Evolutionary conservation across 1,140 invertebrate species (phyloP).

Genomic region (Anoplolepis gracilipes): DNA sequence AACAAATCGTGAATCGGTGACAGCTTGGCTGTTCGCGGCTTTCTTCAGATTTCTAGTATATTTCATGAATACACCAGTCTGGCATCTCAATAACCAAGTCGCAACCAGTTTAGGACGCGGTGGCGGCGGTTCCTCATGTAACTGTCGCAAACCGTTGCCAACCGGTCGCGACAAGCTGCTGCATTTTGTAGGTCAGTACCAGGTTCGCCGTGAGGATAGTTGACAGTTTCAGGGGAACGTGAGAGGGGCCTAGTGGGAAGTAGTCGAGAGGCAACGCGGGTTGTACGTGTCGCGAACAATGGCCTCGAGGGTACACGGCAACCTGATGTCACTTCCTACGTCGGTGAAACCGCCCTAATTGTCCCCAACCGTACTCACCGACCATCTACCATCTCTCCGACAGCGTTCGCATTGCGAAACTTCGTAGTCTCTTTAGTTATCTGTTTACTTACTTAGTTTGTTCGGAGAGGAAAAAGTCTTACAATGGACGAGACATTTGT

Average conservation of each 20-base stretch:
- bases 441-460: constrained; percentile 48
- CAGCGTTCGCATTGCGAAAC: constrained; percentile 44
- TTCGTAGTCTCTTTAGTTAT: constrained; percentile 54
- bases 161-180: constrained; percentile 74
- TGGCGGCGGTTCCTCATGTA: constrained; percentile 67
- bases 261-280: constrained; percentile 73
- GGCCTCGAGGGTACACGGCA: constrained; percentile 76
- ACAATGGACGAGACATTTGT: neutral
- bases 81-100: constrained; percentile 71
- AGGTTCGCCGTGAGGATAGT: constrained; percentile 63
- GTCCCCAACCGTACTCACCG: constrained; percentile 73
- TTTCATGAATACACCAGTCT: constrained; percentile 24
- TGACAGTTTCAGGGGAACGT: constrained; percentile 70
- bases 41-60: constrained; percentile 1
- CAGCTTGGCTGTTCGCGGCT: neutral
- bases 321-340: constrained; percentile 78
- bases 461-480: constrained; percentile 27
- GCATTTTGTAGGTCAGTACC: constrained; percentile 74
- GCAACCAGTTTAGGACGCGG: constrained; percentile 66
- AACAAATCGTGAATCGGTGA: neutral
- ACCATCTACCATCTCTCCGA: constrained; percentile 33
- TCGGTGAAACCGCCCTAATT: constrained; percentile 77
- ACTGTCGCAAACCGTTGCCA: constrained; percentile 74
- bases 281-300: constrained; percentile 78
- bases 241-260: constrained; percentile 57